These are phyloP conservation scores for Petroica traversi DNA, from an alignment of 2,113 vertebrate species.

Conservation along the genomic window DNA sequence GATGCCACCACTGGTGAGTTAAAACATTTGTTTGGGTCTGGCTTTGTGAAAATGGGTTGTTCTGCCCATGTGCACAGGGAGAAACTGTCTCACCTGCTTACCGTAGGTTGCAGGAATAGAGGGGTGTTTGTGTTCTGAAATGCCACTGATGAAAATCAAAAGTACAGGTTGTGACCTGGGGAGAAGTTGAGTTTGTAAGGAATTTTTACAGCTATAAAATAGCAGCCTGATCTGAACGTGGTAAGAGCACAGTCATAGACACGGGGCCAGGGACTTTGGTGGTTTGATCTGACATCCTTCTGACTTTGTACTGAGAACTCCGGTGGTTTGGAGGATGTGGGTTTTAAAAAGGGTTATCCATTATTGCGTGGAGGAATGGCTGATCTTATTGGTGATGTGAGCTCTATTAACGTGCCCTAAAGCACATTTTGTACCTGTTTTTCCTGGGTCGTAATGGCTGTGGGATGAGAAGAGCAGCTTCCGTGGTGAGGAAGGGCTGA, in stretches of 20 bases:
- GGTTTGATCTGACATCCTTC: not conserved
- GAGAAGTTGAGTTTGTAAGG: not conserved
- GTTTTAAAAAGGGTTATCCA: not conserved
- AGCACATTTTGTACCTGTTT: not conserved
- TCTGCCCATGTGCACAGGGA: not conserved
- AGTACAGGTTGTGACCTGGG: not conserved
- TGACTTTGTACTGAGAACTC: not conserved
- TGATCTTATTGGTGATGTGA: not conserved
- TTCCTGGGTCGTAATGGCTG: not conserved
- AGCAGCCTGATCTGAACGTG: not conserved
- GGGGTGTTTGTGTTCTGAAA: not conserved
- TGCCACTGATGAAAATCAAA: not conserved
- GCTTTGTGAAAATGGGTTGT: not conserved
- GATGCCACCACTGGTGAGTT: slow-evolving; percentile 97
- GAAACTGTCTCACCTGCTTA: not conserved
- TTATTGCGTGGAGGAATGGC: not conserved
- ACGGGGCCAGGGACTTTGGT: not conserved
- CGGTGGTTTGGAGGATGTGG: slow-evolving; percentile 6
- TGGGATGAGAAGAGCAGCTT: not conserved
- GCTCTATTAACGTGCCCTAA: not conserved
- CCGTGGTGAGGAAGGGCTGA: not conserved
- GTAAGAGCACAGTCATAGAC: not conserved
- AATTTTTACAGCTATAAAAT: not conserved
- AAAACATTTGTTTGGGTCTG: not conserved
- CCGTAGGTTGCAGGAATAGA: not conserved